Conservation (phyloP, 2,797 vertebrate species). For the Micropoecilia bifurca region DNA sequence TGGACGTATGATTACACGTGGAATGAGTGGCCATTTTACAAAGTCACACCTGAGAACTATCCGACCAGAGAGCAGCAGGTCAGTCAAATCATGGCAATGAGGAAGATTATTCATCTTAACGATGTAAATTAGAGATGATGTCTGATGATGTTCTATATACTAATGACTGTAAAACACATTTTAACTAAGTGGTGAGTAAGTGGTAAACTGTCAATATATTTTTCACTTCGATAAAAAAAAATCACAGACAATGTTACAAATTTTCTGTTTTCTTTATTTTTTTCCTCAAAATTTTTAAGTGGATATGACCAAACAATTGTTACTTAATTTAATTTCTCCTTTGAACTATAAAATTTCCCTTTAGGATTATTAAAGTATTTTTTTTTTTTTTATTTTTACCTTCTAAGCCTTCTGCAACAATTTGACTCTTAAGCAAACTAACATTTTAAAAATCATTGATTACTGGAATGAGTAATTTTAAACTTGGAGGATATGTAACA, state of each 20-base stretch:
- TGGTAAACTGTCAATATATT: no score
- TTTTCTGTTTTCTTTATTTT: background rate
- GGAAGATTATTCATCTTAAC: background rate
- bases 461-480: background rate
- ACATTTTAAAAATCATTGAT: background rate
- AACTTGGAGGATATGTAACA: background rate
- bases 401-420: background rate
- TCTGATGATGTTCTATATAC: no score
- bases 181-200: background rate
- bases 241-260: background rate
- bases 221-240: no score
- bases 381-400: no score
- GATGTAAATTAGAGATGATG: background rate
- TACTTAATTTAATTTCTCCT: no score
- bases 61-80: conserved; percentile 91
- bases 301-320: no score
- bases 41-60: conserved; percentile 85
- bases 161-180: background rate
- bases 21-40: conserved; percentile 91
- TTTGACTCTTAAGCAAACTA: background rate
- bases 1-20: conserved; percentile 94
- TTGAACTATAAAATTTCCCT: no score
- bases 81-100: conserved; percentile 1
- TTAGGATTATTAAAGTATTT: no score
- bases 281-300: no score